A percentile compares a stretch with the other conserved stretches of the same genome.
phyloP scores from a whole-genome alignment of 2,888 invertebrate species.

The Drosophila nigritarsus region DNA sequence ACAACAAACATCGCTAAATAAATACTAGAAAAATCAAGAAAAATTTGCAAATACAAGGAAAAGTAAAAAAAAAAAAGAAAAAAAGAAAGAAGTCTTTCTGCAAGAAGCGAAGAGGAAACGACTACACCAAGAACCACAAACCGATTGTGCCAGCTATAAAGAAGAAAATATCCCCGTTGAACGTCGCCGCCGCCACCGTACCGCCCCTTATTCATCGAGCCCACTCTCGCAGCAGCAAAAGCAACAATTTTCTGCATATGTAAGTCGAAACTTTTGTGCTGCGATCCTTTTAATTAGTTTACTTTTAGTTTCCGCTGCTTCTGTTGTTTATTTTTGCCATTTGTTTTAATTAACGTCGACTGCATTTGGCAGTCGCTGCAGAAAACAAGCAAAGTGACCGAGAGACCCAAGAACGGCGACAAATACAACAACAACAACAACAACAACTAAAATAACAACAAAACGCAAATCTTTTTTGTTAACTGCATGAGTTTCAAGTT shows the following conservation, averaged over 20 bases:
- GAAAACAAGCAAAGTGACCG: constrained; percentile 31
- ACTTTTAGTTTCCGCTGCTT: constrained; percentile 59
- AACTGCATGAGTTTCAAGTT: constrained; percentile 59
- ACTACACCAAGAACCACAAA: constrained; percentile 2
- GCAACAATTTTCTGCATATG: constrained; percentile 71
- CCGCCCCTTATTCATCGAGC: constrained; percentile 7
- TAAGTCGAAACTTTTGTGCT: constrained; percentile 64
- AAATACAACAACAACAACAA: background rate
- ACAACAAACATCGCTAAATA: constrained; percentile 48
- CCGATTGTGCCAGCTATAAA: constrained; percentile 17
- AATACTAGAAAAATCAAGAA: constrained; percentile 32
- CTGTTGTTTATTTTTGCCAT: constrained; percentile 70
- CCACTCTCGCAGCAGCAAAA: constrained; percentile 31
- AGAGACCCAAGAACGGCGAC: constrained; percentile 3
- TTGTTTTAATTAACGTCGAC: constrained; percentile 70
- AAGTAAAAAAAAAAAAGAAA: constrained; percentile 9
- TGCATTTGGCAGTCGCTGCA: constrained; percentile 51
- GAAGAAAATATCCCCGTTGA: constrained; percentile 21
- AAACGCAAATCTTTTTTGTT: constrained; percentile 62
- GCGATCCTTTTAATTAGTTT: constrained; percentile 75
- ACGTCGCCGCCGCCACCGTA: background rate
- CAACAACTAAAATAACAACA: constrained; percentile 33
- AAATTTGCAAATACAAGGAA: constrained; percentile 10
- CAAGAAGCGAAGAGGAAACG: constrained; percentile 20
- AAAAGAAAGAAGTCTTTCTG: constrained; percentile 29